Evolutionary conservation across 92 coral and sea anemone species (phyloP).

Genomic region (Hydrozoanthus gracilis): DNA sequence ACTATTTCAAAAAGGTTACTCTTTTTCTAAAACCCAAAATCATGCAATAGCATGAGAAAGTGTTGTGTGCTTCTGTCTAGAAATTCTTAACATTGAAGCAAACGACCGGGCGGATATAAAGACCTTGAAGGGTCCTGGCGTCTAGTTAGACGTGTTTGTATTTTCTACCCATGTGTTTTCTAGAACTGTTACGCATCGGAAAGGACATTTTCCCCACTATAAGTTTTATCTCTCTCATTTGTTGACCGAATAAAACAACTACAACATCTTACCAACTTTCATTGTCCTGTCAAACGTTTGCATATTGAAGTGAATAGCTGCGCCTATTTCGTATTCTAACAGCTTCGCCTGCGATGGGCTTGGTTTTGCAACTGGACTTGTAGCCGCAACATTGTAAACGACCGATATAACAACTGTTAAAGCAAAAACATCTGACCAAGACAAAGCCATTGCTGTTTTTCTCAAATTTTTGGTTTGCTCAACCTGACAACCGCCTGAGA

Average conservation of each 20-base stretch:
- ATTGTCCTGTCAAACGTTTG: constrained; percentile 72
- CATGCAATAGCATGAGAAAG: no score
- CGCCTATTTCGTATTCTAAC: constrained; percentile 85
- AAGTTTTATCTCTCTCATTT: background rate
- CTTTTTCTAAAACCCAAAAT: no score
- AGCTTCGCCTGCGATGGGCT: constrained; percentile 74
- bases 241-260: background rate
- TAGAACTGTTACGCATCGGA: no score
- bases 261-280: constrained; percentile 65
- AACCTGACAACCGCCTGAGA: background rate
- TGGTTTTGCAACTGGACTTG: constrained; percentile 61
- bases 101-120: no score
- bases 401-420: background rate
- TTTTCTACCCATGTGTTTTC: no score
- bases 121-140: no score
- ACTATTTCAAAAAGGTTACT: no score
- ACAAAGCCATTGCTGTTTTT: background rate
- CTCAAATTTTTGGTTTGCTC: background rate
- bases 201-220: background rate
- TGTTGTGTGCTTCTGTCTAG: no score
- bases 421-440: background rate
- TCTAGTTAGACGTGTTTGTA: no score
- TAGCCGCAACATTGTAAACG: background rate
- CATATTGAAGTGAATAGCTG: constrained; percentile 88
- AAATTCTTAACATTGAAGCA: no score